Base-by-base conservation (phyloP, 64 coral and sea anemone species). In the Actinia tenebrosa region DNA sequence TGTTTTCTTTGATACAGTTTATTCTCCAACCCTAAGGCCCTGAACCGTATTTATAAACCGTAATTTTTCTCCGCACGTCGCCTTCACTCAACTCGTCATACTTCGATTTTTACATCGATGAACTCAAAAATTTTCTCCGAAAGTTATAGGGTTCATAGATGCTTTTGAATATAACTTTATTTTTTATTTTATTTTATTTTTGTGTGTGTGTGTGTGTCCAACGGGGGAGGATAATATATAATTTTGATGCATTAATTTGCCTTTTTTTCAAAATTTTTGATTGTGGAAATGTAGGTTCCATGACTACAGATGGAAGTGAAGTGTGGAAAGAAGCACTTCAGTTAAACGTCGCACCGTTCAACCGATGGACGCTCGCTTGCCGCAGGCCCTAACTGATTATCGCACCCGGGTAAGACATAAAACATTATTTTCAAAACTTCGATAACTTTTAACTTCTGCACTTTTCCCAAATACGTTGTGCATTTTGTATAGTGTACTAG, bases 351-450 rank as follows among this genome's bases (percentile, higher is more conserved):
- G 14, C 27, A 53, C 7, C 79, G n/a, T 45, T 81, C 14, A 37
- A 50, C 44, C 79, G 45, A 81, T 81, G 79, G 50, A 81, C 79
- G n/a, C 45, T 81, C 50, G 79, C 50, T n/a, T 20, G 79, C 79
- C 79, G 43, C 79, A 50, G 79, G 79, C 30, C 46, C 69, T 75
- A 10, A 66, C 7, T 8, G 69, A 75, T 75, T 75, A 75, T 75
- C 69, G n/a, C 42, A 26, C 37, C 25, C 69, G 26, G 69, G 69
- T 75, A 75, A 75, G 26, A 75, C 10, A 75, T 42, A 75, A 42
- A 75, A 75, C 11, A 75, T 26, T 30, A 30, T 75, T 27, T 75
- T 75, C 26, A 10, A 14, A 75, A 75, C n/a, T 42, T 18, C 69
- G 14, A 42, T 10, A 66, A 75, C 69, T 75, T 75, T 25, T 30